Conservation (phyloP, 1,140 invertebrate species). For the Drosophila elegans region DNA sequence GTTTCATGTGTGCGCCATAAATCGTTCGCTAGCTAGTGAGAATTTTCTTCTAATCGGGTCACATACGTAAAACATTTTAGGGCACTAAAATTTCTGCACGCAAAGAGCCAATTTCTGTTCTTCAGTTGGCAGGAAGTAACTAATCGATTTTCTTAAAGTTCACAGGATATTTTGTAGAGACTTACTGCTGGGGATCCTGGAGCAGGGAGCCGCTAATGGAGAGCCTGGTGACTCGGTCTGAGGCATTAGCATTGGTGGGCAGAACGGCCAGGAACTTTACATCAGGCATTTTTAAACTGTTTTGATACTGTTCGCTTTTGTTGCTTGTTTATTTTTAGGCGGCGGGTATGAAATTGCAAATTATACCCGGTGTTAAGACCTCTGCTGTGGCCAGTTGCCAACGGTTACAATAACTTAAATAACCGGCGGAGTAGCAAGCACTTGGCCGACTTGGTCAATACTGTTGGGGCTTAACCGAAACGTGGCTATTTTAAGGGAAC, state of each 20-base stretch:
- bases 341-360: slow-evolving; percentile 32
- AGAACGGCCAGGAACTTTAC: slow-evolving; percentile 50
- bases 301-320: background rate
- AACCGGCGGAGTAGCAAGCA: slow-evolving; percentile 30
- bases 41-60: slow-evolving; percentile 25
- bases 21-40: slow-evolving; percentile 17
- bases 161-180: background rate
- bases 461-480: slow-evolving; percentile 30
- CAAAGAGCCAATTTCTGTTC: slow-evolving; percentile 24
- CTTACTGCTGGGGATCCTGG: slow-evolving; percentile 58
- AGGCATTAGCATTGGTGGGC: slow-evolving; percentile 38
- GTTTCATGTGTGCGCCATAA: slow-evolving; percentile 35
- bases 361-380: slow-evolving; percentile 17
- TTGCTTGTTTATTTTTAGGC: slow-evolving; percentile 28
- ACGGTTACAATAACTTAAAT: slow-evolving; percentile 50
- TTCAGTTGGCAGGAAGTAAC: slow-evolving; percentile 1
- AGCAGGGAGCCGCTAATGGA: slow-evolving; percentile 36
- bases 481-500: slow-evolving; percentile 29
- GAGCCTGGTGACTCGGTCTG: slow-evolving; percentile 43
- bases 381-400: slow-evolving; percentile 46
- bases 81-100: slow-evolving; percentile 38
- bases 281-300: slow-evolving; percentile 50
- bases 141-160: slow-evolving; percentile 54
- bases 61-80: background rate
- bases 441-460: slow-evolving; percentile 45